These are phyloP conservation scores for Plectrocnemia conspersa DNA, from an alignment of 1,140 invertebrate genomes.

Conservation along the genomic window DNA sequence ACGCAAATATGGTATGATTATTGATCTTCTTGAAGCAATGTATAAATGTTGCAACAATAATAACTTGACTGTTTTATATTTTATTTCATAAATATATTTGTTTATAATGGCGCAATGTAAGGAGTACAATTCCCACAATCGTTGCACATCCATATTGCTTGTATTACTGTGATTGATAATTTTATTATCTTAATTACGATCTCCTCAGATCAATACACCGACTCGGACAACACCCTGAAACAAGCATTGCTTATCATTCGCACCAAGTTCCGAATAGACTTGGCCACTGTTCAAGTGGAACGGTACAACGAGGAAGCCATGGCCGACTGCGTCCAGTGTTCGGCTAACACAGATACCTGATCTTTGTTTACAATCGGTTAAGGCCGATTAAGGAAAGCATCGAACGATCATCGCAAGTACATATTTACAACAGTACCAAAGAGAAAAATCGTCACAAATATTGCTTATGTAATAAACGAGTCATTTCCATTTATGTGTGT, in stretches of 20 bases:
- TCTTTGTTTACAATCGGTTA: slow-evolving; percentile 36
- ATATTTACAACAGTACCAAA: not conserved
- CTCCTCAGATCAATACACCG: slow-evolving; percentile 34
- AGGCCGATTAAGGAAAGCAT: slow-evolving; percentile 20
- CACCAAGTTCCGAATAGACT: slow-evolving; percentile 33
- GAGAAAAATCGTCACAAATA: not conserved
- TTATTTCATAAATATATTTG: too few relatives aligned
- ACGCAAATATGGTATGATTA: not conserved
- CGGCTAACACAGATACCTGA: slow-evolving; percentile 33
- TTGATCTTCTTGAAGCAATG: not conserved
- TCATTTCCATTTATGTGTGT: not conserved
- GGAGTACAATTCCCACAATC: too few relatives aligned
- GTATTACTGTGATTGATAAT: not conserved
- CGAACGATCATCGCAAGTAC: not conserved
- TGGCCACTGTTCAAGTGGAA: slow-evolving; percentile 34
- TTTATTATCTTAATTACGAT: too few relatives aligned
- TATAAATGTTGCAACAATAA: not conserved
- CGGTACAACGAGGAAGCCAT: slow-evolving; percentile 33
- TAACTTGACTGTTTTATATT: too few relatives aligned
- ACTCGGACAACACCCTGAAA: slow-evolving; percentile 29
- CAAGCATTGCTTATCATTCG: slow-evolving; percentile 30
- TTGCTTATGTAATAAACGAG: not conserved
- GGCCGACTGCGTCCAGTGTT: slow-evolving; percentile 28
- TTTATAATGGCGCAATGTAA: too few relatives aligned
- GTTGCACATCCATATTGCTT: not conserved